Base-by-base conservation (phyloP, 2,797 vertebrate genomes). In the Trachops cirrhosus region DNA sequence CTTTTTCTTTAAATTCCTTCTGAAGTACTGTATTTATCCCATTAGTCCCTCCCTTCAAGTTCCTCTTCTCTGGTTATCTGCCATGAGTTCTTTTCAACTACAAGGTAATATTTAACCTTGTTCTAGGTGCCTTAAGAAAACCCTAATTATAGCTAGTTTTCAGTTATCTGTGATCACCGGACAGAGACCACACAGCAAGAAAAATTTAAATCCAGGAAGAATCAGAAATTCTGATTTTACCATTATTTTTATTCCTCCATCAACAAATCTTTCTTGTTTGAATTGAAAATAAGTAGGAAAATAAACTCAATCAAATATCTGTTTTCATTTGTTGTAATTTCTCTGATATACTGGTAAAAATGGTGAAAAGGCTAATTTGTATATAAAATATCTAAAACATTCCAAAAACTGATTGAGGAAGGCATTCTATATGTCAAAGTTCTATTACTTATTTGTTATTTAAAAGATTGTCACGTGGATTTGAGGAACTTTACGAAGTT, bases 1-100 rank as follows among this genome's bases (percentile, higher is more conserved):
- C 91, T 68, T 93, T 94, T 96, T 88, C 41, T 93, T 96, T 90
- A 94, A 88, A 89, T 90, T 94, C 68, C 37, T 59, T 96, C 82
- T 74, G 70, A 9, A 75, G 32, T 16, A 59, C 39, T 88, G 24
- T 94, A 84, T 90, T 94, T 96, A 95, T 95, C 77, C 18, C 64
- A 94, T 93, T 74, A 83, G 68, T 94, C 96, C 94, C 93, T 90
- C 54, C 73, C 57, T 92, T 92, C 88, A 93, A 95, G 82, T 85
- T 71, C 5, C 57, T 93, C 73, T 85, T 96, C 95, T 87, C 62
- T 91, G 82, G 82, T 93, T 93, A 59, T 92, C 88, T 95, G 85
- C 54, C 87, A 95, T 91, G 73, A 83, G 59, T 32, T 92, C 64
- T 75, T 96, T 95, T 91, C 79, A 88, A 62, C 78, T 93, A 39